Percentiles rank a stretch among this genome's conserved stretches.
Evolutionary conservation across 2,797 vertebrate species (phyloP).

Genomic region (Aselliscus stoliczkanus): DNA sequence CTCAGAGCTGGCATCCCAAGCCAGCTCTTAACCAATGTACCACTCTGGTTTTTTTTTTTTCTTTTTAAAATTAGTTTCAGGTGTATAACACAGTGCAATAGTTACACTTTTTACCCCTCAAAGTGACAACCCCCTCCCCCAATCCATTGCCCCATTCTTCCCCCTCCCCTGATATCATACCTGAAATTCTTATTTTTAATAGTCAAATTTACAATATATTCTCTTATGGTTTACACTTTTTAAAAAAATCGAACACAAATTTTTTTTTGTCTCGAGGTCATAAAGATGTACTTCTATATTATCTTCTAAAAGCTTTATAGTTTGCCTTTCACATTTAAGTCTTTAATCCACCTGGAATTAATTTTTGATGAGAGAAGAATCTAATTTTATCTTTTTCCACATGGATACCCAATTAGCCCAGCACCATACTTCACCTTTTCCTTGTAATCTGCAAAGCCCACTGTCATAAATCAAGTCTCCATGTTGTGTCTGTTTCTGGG

Average conservation of each 20-base stretch:
- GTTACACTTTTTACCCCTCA: too few species aligned
- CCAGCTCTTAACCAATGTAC: too few species aligned
- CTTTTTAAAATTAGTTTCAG: too few species aligned
- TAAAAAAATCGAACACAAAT: slow-evolving; percentile 19
- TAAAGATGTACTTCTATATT: slow-evolving; percentile 41
- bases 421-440: not conserved
- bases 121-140: too few species aligned
- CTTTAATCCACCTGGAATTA: slow-evolving; percentile 60
- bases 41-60: too few species aligned
- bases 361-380: slow-evolving; percentile 63
- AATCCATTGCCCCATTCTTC: too few species aligned
- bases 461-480: slow-evolving; percentile 43
- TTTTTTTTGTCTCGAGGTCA: slow-evolving; percentile 11
- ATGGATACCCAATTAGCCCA: slow-evolving; percentile 50
- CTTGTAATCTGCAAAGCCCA: not conserved
- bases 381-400: slow-evolving; percentile 63
- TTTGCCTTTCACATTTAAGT: slow-evolving; percentile 56
- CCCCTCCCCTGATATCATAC: too few species aligned
- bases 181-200: slow-evolving; percentile 5
- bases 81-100: too few species aligned
- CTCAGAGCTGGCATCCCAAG: too few species aligned
- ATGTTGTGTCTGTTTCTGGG: slow-evolving; percentile 11
- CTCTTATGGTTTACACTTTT: not conserved
- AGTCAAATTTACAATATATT: slow-evolving; percentile 2
- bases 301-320: slow-evolving; percentile 58